A percentile compares a stretch with the other conserved stretches of the same genome.
phyloP scores from a whole-genome alignment of 2,888 invertebrate species.

The Apomyelois bistriatella region DNA sequence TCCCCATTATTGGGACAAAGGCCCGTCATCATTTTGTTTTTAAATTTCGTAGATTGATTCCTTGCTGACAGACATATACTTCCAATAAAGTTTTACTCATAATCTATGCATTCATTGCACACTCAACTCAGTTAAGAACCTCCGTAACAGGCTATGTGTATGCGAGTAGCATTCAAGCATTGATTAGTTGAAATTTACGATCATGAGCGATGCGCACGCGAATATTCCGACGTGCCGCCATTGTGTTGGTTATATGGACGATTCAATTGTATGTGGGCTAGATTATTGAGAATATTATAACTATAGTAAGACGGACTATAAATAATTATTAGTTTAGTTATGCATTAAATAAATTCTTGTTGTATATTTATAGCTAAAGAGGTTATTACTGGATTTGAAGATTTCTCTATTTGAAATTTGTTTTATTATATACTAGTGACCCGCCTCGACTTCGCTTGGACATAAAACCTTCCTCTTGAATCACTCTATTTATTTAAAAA shows the following conservation, averaged over 20 bases:
- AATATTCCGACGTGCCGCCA: constrained; percentile 24
- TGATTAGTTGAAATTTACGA: constrained; percentile 31
- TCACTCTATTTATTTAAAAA: too few species aligned
- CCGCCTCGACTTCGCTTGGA: too few species aligned
- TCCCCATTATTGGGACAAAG: too few species aligned
- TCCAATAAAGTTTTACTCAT: too few species aligned
- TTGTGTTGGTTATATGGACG: constrained; percentile 37
- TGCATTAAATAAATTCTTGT: neutral
- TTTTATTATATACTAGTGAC: too few species aligned
- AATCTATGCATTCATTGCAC: constrained; percentile 23
- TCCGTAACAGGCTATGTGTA: constrained; percentile 32
- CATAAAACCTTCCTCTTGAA: too few species aligned
- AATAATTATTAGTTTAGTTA: neutral
- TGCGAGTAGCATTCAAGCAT: constrained; percentile 33
- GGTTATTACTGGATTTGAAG: too few species aligned
- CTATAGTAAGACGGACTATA: neutral
- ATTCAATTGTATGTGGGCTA: constrained; percentile 20
- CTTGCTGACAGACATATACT: neutral
- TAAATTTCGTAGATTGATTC: too few species aligned
- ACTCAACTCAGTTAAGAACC: constrained; percentile 28
- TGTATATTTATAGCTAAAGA: too few species aligned
- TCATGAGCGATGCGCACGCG: constrained; percentile 27
- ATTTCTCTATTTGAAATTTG: too few species aligned
- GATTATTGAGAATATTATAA: constrained; percentile 18
- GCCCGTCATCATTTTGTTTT: too few species aligned